Conservation (phyloP, 2,888 invertebrate species). For the Pegoplata infirma region DNA sequence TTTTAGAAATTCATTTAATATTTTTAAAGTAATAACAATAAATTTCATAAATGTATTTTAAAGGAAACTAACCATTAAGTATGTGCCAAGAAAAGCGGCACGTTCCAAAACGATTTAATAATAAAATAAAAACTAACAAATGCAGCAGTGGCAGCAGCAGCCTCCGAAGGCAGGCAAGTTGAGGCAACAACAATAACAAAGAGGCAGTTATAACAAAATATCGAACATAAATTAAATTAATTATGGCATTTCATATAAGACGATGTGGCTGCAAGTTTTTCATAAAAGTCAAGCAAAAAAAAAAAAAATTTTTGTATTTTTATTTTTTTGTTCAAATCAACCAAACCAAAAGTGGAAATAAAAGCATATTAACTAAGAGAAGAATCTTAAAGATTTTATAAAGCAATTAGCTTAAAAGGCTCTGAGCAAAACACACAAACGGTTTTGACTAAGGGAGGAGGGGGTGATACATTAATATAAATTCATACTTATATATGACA, state of each 20-base stretch:
- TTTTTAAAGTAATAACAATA: slow-evolving; percentile 63
- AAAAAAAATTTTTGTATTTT: slow-evolving; percentile 9
- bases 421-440: background rate
- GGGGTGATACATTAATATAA: background rate
- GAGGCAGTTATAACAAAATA: slow-evolving; percentile 70
- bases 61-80: slow-evolving; percentile 59
- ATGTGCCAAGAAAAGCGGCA: slow-evolving; percentile 66
- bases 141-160: slow-evolving; percentile 1
- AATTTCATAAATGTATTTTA: slow-evolving; percentile 60
- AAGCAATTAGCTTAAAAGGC: slow-evolving; percentile 56
- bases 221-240: slow-evolving; percentile 76
- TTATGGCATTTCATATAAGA: slow-evolving; percentile 67
- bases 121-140: slow-evolving; percentile 39
- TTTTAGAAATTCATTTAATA: slow-evolving; percentile 59
- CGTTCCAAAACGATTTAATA: slow-evolving; percentile 76
- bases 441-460: background rate
- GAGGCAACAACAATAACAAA: slow-evolving; percentile 15
- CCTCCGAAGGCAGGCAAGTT: slow-evolving; percentile 1
- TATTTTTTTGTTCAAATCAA: slow-evolving; percentile 50
- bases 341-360: slow-evolving; percentile 47
- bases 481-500: slow-evolving; percentile 16
- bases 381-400: slow-evolving; percentile 38
- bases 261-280: slow-evolving; percentile 50
- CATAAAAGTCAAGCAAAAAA: slow-evolving; percentile 24
- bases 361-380: slow-evolving; percentile 23